phyloP scores from a whole-genome alignment of 2,888 invertebrate species.

The Cepaea hortensis region DNA sequence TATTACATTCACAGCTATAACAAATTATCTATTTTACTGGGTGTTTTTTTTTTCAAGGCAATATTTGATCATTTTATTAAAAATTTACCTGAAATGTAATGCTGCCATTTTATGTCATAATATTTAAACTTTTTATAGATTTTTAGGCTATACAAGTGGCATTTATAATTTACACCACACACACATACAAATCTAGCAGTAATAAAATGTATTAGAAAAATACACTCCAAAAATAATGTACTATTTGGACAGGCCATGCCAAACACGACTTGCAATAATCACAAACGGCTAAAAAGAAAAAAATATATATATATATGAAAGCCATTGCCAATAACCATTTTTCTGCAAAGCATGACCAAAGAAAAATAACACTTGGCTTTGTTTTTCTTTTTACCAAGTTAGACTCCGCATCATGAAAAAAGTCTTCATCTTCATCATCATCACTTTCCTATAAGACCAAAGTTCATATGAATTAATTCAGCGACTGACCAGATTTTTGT shows the following conservation, averaged over 20 bases:
- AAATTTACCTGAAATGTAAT: too few species aligned
- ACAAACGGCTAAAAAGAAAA: background rate
- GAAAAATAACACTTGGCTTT: background rate
- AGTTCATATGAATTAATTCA: conserved; percentile 13
- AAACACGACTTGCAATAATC: background rate
- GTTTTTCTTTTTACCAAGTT: conserved; percentile 31
- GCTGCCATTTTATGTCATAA: too few species aligned
- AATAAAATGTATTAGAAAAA: background rate
- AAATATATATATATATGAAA: background rate
- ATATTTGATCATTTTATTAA: too few species aligned
- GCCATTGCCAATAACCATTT: conserved; percentile 10
- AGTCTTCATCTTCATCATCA: conserved; percentile 46
- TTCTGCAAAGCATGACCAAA: conserved; percentile 23
- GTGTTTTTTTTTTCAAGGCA: too few species aligned
- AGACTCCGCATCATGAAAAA: conserved; percentile 48
- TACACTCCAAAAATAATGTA: background rate
- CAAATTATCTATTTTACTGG: too few species aligned
- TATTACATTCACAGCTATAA: too few species aligned
- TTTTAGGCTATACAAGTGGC: too few species aligned
- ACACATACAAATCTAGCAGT: background rate
- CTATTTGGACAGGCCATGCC: background rate
- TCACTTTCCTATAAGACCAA: conserved; percentile 27
- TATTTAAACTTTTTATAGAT: background rate
- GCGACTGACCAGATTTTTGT: background rate
- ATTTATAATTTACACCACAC: too few species aligned